phyloP scores from a whole-genome alignment of 1,140 invertebrate genomes.

The Colletes latitarsis region DNA sequence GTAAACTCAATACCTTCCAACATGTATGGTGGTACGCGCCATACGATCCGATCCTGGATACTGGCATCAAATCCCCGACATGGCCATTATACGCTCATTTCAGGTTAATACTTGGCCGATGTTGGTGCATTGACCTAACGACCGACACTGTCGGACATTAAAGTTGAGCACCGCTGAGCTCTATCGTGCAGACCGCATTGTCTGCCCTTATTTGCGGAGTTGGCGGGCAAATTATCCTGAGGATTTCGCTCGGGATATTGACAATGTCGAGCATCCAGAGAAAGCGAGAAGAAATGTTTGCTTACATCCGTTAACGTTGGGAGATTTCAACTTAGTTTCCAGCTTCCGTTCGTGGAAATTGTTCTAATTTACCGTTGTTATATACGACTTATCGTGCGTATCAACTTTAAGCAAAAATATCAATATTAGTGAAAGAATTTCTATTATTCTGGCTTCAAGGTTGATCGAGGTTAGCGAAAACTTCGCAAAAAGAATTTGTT shows the following conservation, averaged over 20 bases:
- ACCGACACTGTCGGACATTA: slow-evolving; percentile 53
- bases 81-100: slow-evolving; percentile 66
- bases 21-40: slow-evolving; percentile 45
- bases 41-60: slow-evolving; percentile 56
- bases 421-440: too few species aligned
- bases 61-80: slow-evolving; percentile 65
- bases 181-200: slow-evolving; percentile 37
- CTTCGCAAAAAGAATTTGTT: too few species aligned
- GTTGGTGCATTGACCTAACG: slow-evolving; percentile 63
- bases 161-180: slow-evolving; percentile 51
- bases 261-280: slow-evolving; percentile 3
- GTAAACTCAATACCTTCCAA: slow-evolving; percentile 61
- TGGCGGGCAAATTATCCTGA: slow-evolving; percentile 41
- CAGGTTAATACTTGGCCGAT: slow-evolving; percentile 66
- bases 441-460: too few species aligned
- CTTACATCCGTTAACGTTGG: neutral
- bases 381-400: neutral
- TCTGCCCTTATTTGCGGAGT: slow-evolving; percentile 48
- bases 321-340: neutral
- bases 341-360: neutral
- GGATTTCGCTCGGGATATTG: slow-evolving; percentile 32
- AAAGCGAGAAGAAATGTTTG: slow-evolving; percentile 29
- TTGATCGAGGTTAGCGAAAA: too few species aligned
- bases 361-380: neutral
- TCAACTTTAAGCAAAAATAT: neutral